Evolutionary conservation across 2,113 vertebrate genomes (phyloP).

Genomic region (Zapus hudsonius): DNA sequence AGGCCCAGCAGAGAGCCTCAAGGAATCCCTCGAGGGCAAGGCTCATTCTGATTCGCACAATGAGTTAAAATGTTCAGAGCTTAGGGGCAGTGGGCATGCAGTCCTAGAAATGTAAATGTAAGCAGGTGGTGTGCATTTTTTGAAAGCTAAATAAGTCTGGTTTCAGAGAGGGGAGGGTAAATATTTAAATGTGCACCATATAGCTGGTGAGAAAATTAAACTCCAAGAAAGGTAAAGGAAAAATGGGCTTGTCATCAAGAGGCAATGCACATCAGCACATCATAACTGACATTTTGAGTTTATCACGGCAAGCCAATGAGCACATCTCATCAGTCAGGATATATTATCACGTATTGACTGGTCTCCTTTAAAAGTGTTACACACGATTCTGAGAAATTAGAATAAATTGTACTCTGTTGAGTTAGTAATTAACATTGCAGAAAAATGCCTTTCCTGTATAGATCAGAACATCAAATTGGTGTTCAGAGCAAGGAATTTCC

Average conservation of each 20-base stretch:
- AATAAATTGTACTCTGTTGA: slow-evolving; percentile 13
- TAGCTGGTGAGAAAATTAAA: slow-evolving; percentile 46
- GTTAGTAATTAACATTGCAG: slow-evolving; percentile 1
- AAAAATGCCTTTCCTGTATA: not conserved
- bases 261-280: not conserved
- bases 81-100: slow-evolving; percentile 41
- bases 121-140: slow-evolving; percentile 5
- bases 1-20: slow-evolving; percentile 61
- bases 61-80: slow-evolving; percentile 58
- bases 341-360: slow-evolving; percentile 17
- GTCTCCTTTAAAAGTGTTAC: slow-evolving; percentile 35
- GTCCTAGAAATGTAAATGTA: slow-evolving; percentile 58
- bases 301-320: not conserved
- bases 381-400: not conserved
- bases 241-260: not conserved
- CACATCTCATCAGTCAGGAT: slow-evolving; percentile 27
- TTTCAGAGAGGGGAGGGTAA: not conserved
- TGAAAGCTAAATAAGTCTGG: slow-evolving; percentile 65
- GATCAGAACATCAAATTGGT: not conserved
- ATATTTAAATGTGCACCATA: slow-evolving; percentile 70
- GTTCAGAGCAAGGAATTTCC: not conserved
- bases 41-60: slow-evolving; percentile 69
- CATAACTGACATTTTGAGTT: not conserved
- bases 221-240: slow-evolving; percentile 26
- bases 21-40: slow-evolving; percentile 81